Evolutionary conservation across 2,888 invertebrate species (phyloP), one percentile per base, ranked within the genome.

Genomic region (Drosophila lacicola): DNA sequence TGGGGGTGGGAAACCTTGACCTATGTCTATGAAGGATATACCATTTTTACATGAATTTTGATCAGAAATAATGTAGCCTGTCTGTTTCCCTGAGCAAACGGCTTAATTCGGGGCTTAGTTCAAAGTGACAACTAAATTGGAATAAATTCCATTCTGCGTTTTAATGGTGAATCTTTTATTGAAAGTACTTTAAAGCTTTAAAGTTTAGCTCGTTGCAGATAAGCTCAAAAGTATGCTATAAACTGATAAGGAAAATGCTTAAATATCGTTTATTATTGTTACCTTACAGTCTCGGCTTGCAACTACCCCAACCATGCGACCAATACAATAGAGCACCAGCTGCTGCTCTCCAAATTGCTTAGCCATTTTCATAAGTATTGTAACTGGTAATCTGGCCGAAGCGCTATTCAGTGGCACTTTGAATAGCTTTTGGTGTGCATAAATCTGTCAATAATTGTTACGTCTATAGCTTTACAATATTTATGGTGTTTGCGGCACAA

Each of bases 371-470:
- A 50, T 50, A 42, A 42, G 62, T 64, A 41, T 46, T 44, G 47
- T 64, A 58, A 57, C 53, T 51, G 55, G 21, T 66, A 47, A 74
- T 57, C 49, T 60, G 55, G 41, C 42, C 4, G 44, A 37, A 49
- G 44, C 39, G 62, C 46, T 33, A 47, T 73, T 58, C 41, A n/a
- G 42, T 42, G 67, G 60, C 61, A 67, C 65, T 73, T 67, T 53
- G 64, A 73, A 80, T 74, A 51, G 80, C 77, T 49, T 54, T 57
- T 60, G 50, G 49, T 67, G 60, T 56, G 63, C 89, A 83, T 89
- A 83, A 89, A 89, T 89, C 83, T 84, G 89, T 71, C 88, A 75
- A 83, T 83, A 89, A 87, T 84, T 89, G 68, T 77, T 61, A 70
- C 68, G 56, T 86, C 67, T 62, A 71, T 76, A 51, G 69, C 54